A percentile compares a stretch with the other conserved stretches of the same genome.
phyloP scores from a whole-genome alignment of 2,113 vertebrate genomes.

The Platanista minor region DNA sequence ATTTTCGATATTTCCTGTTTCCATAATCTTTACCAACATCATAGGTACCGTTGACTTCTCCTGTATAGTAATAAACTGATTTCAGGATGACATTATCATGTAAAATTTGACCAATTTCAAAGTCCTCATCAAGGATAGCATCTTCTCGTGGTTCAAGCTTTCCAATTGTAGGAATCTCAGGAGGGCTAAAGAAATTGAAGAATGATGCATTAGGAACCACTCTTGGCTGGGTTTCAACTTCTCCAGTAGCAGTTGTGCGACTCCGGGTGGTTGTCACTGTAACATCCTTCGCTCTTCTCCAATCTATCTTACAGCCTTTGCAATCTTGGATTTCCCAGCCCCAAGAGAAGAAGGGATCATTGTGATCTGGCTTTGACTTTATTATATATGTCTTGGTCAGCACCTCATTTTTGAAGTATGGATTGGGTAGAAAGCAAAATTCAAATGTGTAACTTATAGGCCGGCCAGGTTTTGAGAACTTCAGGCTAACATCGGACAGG shows the following conservation, averaged over 20 bases:
- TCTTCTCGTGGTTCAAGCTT: slow-evolving; percentile 49
- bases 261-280: slow-evolving; percentile 90
- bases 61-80: slow-evolving; percentile 92
- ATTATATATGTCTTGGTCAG: slow-evolving; percentile 94
- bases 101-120: slow-evolving; percentile 96
- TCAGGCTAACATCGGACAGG: slow-evolving; percentile 96
- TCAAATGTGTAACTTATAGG: slow-evolving; percentile 96
- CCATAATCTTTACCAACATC: slow-evolving; percentile 11
- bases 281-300: slow-evolving; percentile 96
- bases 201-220: slow-evolving; percentile 93
- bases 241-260: slow-evolving; percentile 90
- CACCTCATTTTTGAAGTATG: slow-evolving; percentile 94
- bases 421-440: slow-evolving; percentile 93
- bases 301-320: slow-evolving; percentile 93
- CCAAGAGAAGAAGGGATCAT: slow-evolving; percentile 93
- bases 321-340: slow-evolving; percentile 96
- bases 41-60: slow-evolving; percentile 74
- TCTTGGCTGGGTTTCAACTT: slow-evolving; percentile 61
- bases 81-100: slow-evolving; percentile 94
- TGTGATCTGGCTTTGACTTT: slow-evolving; percentile 94
- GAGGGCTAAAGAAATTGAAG: slow-evolving; percentile 95
- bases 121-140: slow-evolving; percentile 81
- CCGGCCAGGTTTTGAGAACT: slow-evolving; percentile 93
- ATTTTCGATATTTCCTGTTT: slow-evolving; percentile 46
- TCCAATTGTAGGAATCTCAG: slow-evolving; percentile 83